Conservation (phyloP, 2,113 vertebrate genomes). For the Polypterus senegalus region DNA sequence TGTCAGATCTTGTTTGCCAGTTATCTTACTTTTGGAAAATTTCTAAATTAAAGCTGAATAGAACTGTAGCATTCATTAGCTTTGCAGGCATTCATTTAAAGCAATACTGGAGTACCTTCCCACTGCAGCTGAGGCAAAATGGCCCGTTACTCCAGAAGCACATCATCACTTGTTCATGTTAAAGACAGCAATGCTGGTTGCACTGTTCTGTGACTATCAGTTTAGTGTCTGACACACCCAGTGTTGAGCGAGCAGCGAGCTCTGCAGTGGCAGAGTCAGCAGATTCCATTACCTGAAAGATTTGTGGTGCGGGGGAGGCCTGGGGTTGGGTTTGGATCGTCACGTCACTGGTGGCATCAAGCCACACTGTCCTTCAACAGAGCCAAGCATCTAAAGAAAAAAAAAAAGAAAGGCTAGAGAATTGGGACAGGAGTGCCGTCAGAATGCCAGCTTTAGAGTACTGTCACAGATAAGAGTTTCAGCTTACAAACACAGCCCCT, state of each 20-base stretch:
- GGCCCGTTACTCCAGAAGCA: not conserved
- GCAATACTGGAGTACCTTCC: no score
- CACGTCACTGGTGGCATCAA: slow-evolving; percentile 28
- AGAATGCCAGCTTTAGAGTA: slow-evolving; percentile 21
- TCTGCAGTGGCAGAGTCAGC: slow-evolving; percentile 40
- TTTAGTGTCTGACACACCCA: slow-evolving; percentile 34
- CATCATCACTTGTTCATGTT: slow-evolving; percentile 26
- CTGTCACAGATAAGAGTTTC: slow-evolving; percentile 46
- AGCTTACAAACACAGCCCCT: slow-evolving; percentile 32
- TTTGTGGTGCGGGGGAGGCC: slow-evolving; percentile 10
- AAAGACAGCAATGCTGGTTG: slow-evolving; percentile 40
- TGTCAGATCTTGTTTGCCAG: no score
- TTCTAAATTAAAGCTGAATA: no score
- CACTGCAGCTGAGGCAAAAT: no score
- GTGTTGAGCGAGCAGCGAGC: slow-evolving; percentile 33
- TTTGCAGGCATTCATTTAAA: no score
- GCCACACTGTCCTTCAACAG: slow-evolving; percentile 35
- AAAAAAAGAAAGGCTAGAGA: slow-evolving; percentile 3
- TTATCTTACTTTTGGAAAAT: no score
- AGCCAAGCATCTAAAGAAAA: slow-evolving; percentile 7
- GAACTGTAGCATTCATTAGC: no score
- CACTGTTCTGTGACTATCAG: slow-evolving; percentile 39
- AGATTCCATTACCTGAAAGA: slow-evolving; percentile 54
- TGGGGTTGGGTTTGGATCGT: slow-evolving; percentile 15
- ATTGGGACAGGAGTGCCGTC: slow-evolving; percentile 18